Evolutionary conservation across 1,140 invertebrate species (phyloP).

Genomic region (Apocrypta bakeri): DNA sequence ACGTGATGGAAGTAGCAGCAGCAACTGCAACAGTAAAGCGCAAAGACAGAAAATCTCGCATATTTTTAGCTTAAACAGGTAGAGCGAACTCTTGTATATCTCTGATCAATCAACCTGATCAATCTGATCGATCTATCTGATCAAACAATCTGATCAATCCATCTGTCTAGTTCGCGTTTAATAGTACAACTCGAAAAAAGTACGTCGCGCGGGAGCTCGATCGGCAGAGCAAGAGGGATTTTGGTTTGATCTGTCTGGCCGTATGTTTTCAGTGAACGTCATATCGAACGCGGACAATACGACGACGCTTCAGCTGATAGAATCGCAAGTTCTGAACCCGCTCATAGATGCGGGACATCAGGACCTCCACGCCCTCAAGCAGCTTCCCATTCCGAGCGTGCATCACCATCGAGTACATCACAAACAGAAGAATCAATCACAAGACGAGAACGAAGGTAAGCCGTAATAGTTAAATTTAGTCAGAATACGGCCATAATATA

Average conservation of each 20-base stretch:
- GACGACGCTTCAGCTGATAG: constrained; percentile 72
- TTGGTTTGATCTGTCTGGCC: constrained; percentile 21
- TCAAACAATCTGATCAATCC: no score
- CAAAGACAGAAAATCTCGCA: neutral
- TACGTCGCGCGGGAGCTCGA: neutral
- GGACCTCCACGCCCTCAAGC: constrained; percentile 67
- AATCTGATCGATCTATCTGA: no score
- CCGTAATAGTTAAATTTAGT: no score
- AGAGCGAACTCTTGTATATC: no score
- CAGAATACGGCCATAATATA: constrained; percentile 26
- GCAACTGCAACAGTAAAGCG: no score
- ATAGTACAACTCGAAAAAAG: neutral
- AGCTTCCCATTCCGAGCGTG: constrained; percentile 65
- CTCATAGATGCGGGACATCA: constrained; percentile 71
- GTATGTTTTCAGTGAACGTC: constrained; percentile 71
- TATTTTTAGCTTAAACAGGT: no score
- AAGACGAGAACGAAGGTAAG: constrained; percentile 68
- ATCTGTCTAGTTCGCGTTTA: no score
- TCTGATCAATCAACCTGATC: no score
- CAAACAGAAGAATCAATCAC: constrained; percentile 65
- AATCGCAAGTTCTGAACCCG: constrained; percentile 75
- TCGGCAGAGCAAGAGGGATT: neutral
- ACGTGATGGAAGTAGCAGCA: constrained; percentile 40
- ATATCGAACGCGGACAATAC: constrained; percentile 73
- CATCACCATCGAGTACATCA: constrained; percentile 66